Evolutionary conservation across 2,888 invertebrate species (phyloP).

Genomic region (Lasioglossum villosulum): DNA sequence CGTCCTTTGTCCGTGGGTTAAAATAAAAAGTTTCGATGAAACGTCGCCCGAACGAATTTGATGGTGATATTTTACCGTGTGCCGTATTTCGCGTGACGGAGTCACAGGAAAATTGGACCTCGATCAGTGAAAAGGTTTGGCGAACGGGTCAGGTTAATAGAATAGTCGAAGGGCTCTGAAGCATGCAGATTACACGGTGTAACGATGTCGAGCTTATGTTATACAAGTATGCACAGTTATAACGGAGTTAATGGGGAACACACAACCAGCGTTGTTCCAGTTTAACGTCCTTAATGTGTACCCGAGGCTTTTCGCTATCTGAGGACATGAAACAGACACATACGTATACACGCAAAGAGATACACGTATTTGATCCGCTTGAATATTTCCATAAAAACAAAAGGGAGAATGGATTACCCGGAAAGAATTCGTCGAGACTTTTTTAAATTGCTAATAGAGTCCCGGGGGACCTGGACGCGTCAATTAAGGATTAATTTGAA

Average conservation of each 20-base stretch:
- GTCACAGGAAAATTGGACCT: not conserved
- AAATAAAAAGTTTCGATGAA: no score
- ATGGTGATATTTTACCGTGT: not conserved
- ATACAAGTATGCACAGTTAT: constrained; percentile 4
- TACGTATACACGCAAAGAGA: not conserved
- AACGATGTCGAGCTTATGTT: not conserved
- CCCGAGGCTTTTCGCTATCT: not conserved
- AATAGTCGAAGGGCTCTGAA: not conserved
- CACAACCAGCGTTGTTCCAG: not conserved
- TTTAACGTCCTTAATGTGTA: not conserved
- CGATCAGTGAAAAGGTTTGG: not conserved
- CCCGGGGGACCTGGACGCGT: not conserved
- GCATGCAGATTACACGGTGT: constrained; percentile 1
- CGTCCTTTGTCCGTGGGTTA: no score
- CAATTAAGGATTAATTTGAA: constrained; percentile 42
- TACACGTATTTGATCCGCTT: not conserved
- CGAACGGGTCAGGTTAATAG: not conserved
- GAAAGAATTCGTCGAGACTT: not conserved
- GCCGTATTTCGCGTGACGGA: not conserved
- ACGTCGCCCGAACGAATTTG: not conserved
- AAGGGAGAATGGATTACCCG: not conserved
- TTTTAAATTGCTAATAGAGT: constrained; percentile 51
- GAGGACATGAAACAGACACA: not conserved
- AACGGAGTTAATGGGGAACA: not conserved
- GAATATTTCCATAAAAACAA: not conserved